phyloP scores from a whole-genome alignment of 2,113 vertebrate species.

The Phodopus roborovskii region DNA sequence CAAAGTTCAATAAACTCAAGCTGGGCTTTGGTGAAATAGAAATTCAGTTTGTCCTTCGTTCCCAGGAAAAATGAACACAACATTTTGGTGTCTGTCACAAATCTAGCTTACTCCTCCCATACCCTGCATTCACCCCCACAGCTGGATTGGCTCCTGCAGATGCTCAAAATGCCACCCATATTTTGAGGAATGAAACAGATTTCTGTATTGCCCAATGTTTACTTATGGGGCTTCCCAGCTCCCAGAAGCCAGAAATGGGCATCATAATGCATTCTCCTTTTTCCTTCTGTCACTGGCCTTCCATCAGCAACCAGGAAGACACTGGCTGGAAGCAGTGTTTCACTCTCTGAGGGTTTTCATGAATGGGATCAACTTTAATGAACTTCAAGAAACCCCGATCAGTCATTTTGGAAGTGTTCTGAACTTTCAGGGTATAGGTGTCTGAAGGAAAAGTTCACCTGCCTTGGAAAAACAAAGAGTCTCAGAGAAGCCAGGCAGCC shows the following conservation, averaged over 20 bases:
- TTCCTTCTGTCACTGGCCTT: background rate
- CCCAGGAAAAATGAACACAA: background rate
- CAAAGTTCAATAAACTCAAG: background rate
- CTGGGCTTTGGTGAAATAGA: background rate
- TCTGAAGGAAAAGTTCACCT: constrained; percentile 51
- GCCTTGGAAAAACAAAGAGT: constrained; percentile 58
- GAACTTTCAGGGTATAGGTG: constrained; percentile 31
- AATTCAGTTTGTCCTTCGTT: background rate
- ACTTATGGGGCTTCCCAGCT: background rate
- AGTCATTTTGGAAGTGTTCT: background rate
- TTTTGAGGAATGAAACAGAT: background rate
- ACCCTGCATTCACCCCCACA: background rate
- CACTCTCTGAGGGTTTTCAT: background rate
- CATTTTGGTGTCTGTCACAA: background rate
- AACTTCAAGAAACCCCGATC: constrained; percentile 28
- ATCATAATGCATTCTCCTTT: background rate
- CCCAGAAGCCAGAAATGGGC: background rate
- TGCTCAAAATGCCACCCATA: background rate
- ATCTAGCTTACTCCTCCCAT: background rate
- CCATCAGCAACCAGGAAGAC: background rate
- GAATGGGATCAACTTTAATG: background rate
- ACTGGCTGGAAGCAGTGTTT: background rate
- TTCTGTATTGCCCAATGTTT: background rate
- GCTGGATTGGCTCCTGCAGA: background rate
- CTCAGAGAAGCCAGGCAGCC: constrained; percentile 38